Evolutionary conservation across 2,888 invertebrate genomes (phyloP).

Genomic region (Automeris io): DNA sequence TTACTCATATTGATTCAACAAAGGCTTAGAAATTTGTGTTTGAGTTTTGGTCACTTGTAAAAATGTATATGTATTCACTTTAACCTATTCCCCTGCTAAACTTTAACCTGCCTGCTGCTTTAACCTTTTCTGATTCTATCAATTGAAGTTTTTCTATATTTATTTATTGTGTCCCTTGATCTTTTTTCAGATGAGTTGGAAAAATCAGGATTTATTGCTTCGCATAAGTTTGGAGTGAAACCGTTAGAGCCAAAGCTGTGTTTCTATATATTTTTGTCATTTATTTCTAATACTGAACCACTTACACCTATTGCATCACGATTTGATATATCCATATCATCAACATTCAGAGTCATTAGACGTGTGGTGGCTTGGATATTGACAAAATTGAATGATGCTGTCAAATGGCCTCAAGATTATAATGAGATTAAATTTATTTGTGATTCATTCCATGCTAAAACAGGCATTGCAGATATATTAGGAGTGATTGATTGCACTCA

Average conservation of each 20-base stretch:
- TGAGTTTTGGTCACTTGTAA: too few species aligned
- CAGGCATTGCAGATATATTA: constrained; percentile 42
- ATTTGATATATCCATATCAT: constrained; percentile 56
- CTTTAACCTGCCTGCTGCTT: too few species aligned
- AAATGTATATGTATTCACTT: too few species aligned
- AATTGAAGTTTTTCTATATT: background rate
- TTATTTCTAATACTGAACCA: constrained; percentile 47
- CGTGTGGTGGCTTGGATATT: constrained; percentile 51
- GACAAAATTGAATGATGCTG: constrained; percentile 44
- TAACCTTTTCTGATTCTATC: too few species aligned
- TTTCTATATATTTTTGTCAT: constrained; percentile 52
- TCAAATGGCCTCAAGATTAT: constrained; percentile 46
- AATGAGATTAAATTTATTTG: constrained; percentile 34
- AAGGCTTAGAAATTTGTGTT: too few species aligned
- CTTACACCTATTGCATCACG: constrained; percentile 49
- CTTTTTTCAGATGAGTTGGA: constrained; percentile 56
- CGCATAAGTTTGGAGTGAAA: constrained; percentile 49
- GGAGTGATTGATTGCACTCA: constrained; percentile 51
- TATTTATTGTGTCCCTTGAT: background rate
- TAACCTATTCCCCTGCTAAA: too few species aligned
- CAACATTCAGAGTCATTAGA: constrained; percentile 49
- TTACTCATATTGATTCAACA: too few species aligned
- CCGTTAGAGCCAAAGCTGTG: constrained; percentile 52
- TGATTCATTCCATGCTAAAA: constrained; percentile 39
- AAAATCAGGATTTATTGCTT: constrained; percentile 48